Evolutionary conservation across 2,113 vertebrate genomes (phyloP), one percentile per base, ranked within the genome.

Genomic region (Meleagris gallopavo): DNA sequence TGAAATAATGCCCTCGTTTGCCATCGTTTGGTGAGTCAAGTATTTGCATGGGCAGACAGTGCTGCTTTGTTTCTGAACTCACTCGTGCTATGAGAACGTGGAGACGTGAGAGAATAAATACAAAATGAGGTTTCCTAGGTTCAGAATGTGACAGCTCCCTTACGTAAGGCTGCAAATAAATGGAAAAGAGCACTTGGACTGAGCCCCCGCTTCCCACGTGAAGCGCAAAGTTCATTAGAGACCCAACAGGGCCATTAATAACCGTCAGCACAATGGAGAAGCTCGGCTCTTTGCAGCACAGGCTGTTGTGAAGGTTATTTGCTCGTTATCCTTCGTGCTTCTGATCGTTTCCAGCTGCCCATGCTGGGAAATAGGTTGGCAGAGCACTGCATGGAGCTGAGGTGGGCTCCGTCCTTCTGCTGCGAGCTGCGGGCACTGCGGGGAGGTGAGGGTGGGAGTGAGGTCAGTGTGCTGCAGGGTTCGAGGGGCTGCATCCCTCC

Each of bases 281-380:
- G 16, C 70, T 78, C 25, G 67, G 77, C 50, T 9, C 82, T 77
- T 66, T 77, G 93, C 66, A 43, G 81, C 29, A 5, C 86, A 40
- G 55, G 92, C 86, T 58, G 2, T 66, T 9, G 66, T 24, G 89
- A 88, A 94, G 95, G 91, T 95, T 91, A 80, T 79, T 92, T 83
- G 84, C 88, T 97, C 89, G 46, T 91, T 85, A 85, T 62, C 91
- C 70, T 77, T 87, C 89, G 50, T 58, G 91, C 93, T 94, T 41
- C 78, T 1, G 45, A 77, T 88, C 83, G 87, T 74, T 92, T 18
- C 81, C 94, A 57, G 4, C 79, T 43, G 83, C 89, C 52, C n/a
- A 60, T 69, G 30, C 84, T 1, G 41, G 74, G 89, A 91, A 87
- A 7, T 75, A 24, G 78, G 91, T 76, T 89, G 66, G 84, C 86